Evolutionary conservation across 1,140 invertebrate species (phyloP), one percentile per base, ranked within the genome.

Genomic region (Steinernema feltiae): DNA sequence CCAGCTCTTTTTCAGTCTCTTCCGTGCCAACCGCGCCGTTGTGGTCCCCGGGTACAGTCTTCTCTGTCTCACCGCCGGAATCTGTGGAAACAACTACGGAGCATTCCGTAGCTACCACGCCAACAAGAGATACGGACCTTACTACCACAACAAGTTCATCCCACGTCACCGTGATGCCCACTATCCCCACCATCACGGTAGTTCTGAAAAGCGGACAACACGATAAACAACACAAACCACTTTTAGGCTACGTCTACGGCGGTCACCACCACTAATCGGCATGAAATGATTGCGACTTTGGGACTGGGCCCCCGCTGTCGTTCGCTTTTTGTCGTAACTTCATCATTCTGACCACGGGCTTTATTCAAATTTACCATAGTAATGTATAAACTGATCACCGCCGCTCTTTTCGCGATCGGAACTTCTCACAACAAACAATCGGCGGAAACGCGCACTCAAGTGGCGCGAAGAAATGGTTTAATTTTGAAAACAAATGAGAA

Each of bases 361-460:
- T 63, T 63, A 63, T 63, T 63, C 15, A 63, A 63, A 63, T 63
- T 27, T 63, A 27, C 24, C 7, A 63, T 63, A n/a, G 53, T 21
- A 63, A 12, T 27, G 53, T 63, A 63, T 63, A 63, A 63, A 63
- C 53, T 63, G 53, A 63, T 63, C 53, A 63, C 53, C 24, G 24
- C 53, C 12, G 24, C 53, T 12, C 24, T 3, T 21, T 63, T 63
- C 15, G 15, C 24, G n/a, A n/a, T n/a, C n/a, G n/a, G n/a, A n/a
- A n/a, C n/a, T n/a, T n/a, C n/a, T n/a, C n/a, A n/a, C n/a, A n/a
- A n/a, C n/a, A n/a, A n/a, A n/a, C n/a, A n/a, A n/a, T n/a, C n/a
- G n/a, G n/a, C n/a, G n/a, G n/a, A n/a, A 46, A 46, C 41, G 41
- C 7, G 41, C 41, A n/a, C 15, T 7, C 12, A 27, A 63, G 12